These are phyloP conservation scores for Astreopora myriophthalma DNA, from an alignment of 64 coral and sea anemone species.

Conservation along the genomic window DNA sequence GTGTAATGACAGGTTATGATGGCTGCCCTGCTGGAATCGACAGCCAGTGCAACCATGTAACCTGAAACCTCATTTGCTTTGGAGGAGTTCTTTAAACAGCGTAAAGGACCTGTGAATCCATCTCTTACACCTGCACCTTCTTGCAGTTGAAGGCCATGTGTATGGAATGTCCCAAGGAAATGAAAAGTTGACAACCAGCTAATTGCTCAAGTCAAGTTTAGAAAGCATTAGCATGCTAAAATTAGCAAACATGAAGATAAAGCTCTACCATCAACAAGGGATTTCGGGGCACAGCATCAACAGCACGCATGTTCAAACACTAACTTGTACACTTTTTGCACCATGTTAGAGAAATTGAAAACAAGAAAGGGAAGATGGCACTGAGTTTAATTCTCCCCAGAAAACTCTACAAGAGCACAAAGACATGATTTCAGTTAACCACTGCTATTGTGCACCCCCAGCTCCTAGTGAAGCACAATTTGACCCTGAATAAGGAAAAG, in stretches of 20 bases:
- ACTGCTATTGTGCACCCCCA: neutral
- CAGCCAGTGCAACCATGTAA: slow-evolving; percentile 58
- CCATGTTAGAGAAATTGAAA: slow-evolving; percentile 1
- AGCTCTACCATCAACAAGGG: neutral
- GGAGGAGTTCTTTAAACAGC: slow-evolving; percentile 20
- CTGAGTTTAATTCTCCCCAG: slow-evolving; percentile 49
- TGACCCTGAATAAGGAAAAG: neutral
- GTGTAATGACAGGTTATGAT: slow-evolving; percentile 1
- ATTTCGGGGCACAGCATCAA: slow-evolving; percentile 34
- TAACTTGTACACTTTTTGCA: neutral
- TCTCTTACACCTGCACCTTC: neutral
- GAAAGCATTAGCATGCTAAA: slow-evolving; percentile 47
- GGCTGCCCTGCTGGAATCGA: slow-evolving; percentile 64
- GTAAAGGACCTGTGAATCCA: slow-evolving; percentile 1
- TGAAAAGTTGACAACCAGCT: slow-evolving; percentile 14
- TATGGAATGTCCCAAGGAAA: neutral
- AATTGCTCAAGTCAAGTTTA: slow-evolving; percentile 23
- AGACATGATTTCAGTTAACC: slow-evolving; percentile 3
- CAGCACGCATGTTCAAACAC: neutral
- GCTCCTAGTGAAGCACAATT: neutral
- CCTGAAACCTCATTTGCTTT: slow-evolving; percentile 9
- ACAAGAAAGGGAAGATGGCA: slow-evolving; percentile 25
- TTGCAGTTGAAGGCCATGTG: slow-evolving; percentile 65
- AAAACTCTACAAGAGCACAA: slow-evolving; percentile 26
- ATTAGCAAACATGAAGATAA: neutral